Conservation (phyloP, 2,888 invertebrate species). For the Amphiduros pacificus region DNA sequence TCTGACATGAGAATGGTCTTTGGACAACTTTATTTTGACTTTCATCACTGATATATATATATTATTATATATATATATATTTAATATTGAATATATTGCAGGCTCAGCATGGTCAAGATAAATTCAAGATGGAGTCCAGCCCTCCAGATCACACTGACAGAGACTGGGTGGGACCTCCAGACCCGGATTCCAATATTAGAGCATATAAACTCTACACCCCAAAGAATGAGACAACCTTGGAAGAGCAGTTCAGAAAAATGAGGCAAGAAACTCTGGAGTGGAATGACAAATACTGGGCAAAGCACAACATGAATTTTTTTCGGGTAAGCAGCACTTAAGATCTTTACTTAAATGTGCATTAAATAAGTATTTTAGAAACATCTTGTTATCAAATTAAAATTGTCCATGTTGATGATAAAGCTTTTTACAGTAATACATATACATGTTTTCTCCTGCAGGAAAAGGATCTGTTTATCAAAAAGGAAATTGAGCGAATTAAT, state of each 20-base stretch:
- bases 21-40: no score
- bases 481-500: neutral
- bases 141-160: slow-evolving; percentile 29
- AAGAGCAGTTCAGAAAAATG: slow-evolving; percentile 68
- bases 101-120: no score
- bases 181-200: slow-evolving; percentile 78
- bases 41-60: no score
- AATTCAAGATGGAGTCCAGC: slow-evolving; percentile 4
- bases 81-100: no score
- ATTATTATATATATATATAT: no score
- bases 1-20: no score
- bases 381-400: neutral
- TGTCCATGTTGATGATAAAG: neutral
- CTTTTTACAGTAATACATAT: no score
- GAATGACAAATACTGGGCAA: slow-evolving; percentile 84
- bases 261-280: slow-evolving; percentile 75
- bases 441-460: no score
- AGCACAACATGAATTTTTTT: slow-evolving; percentile 77
- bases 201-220: slow-evolving; percentile 71
- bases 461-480: neutral
- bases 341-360: no score
- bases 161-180: slow-evolving; percentile 79
- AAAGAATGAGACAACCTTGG: slow-evolving; percentile 69
- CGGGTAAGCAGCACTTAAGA: slow-evolving; percentile 62
- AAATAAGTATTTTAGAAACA: no score